Base-by-base conservation (phyloP, 2,113 vertebrate genomes). In the Laticauda colubrina region DNA sequence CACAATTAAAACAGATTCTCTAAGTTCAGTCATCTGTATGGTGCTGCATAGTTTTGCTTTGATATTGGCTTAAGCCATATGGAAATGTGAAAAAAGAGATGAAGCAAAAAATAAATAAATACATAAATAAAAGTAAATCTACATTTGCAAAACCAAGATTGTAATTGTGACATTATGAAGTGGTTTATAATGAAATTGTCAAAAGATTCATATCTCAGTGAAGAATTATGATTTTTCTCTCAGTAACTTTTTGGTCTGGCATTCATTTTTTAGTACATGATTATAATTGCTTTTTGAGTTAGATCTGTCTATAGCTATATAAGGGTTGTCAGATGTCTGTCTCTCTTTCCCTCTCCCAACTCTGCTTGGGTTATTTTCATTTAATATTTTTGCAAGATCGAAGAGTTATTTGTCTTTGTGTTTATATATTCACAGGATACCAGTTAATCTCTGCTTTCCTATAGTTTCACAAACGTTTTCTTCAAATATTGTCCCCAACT, bases 271-370 rank as follows among this genome's bases (percentile, higher is more conserved):
- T 43, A 85, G 10, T 45, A 21, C 43, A 85, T 55, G 87, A 85
- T 69, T 89, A 57, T 87, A 88, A 95, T 94, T 94, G 94, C 59
- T 81, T 64, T 93, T 93, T 91, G 43, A 93, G 89, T 86, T 18
- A 91, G 93, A 94, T 91, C 61, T 43, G 88, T 2, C 7, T 91
- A 92, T 91, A 95, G 90, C 87, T 89, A 89, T 14, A 21, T 12
- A 59, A 29, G 26, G 1, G 2, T 81, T 94, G 92, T 85, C 92
- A 29, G 1, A 85, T 21, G 34, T 18, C 29, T 64, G 61, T 29
- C 61, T 81, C 64, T 69, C 29, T 26, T 26, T 64, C 64, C 64
- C 29, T 15, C 29, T 34, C 34, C 6, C 69, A 81, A 81, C n/a
- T 81, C n/a, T 81, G n/a, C 2, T 24, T 88, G 57, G 12, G 85